These are phyloP conservation scores for Brachyptera risi DNA, from an alignment of 2,888 invertebrate species.

Conservation along the genomic window DNA sequence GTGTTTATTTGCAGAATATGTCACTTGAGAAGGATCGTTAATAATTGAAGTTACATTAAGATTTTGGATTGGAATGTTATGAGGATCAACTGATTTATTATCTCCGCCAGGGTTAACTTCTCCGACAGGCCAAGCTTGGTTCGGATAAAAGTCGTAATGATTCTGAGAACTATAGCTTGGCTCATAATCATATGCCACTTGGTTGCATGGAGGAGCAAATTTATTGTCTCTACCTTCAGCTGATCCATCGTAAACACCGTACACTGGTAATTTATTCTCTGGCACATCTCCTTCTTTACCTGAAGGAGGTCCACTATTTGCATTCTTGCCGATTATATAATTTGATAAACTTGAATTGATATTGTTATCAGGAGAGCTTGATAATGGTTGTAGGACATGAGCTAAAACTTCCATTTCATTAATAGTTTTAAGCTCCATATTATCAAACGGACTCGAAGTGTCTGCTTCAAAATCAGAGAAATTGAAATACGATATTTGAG, in stretches of 20 bases:
- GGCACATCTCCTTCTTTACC: too few relatives aligned
- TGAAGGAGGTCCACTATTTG: too few relatives aligned
- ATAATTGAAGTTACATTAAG: neutral
- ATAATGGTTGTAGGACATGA: slow-evolving; percentile 54
- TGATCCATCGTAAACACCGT: too few relatives aligned
- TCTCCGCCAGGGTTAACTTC: neutral
- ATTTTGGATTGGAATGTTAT: neutral
- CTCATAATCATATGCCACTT: neutral
- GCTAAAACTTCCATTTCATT: slow-evolving; percentile 90
- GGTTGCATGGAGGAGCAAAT: too few relatives aligned
- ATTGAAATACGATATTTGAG: slow-evolving; percentile 39
- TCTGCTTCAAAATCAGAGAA: slow-evolving; percentile 86
- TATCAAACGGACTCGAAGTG: slow-evolving; percentile 90
- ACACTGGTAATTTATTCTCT: too few relatives aligned
- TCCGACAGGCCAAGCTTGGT: neutral
- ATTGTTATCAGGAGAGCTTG: slow-evolving; percentile 13
- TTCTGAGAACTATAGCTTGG: too few relatives aligned
- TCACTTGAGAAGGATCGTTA: neutral
- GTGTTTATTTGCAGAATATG: neutral
- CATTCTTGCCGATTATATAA: too few relatives aligned
- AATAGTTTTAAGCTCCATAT: slow-evolving; percentile 85
- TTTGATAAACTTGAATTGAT: too few relatives aligned
- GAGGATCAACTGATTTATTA: neutral
- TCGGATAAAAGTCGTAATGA: too few relatives aligned
- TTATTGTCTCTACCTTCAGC: too few relatives aligned